A percentile compares a stretch with the other conserved stretches of the same genome.
Evolutionary conservation across 1,140 invertebrate species (phyloP).

Genomic region (Diachasmimorpha longicaudata): DNA sequence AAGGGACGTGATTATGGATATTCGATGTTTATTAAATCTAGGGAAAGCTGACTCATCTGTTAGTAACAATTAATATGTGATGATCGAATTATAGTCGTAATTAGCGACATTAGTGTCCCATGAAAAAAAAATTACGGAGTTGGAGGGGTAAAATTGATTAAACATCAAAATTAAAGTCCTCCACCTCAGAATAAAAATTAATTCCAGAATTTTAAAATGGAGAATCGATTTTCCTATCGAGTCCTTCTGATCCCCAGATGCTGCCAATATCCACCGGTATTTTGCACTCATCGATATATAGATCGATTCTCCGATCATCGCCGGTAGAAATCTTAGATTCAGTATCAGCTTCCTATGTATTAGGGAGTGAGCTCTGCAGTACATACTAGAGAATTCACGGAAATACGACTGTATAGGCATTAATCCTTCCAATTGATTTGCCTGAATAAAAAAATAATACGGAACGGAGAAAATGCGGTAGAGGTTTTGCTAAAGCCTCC

Average conservation of each 20-base stretch:
- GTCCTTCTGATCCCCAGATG: neutral
- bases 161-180: too few relatives aligned
- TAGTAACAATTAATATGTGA: too few relatives aligned
- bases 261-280: neutral
- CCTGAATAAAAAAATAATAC: neutral
- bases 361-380: neutral
- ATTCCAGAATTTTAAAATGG: too few relatives aligned
- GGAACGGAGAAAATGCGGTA: constrained; percentile 5
- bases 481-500: constrained; percentile 20
- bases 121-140: too few relatives aligned
- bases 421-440: neutral
- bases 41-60: too few relatives aligned
- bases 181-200: too few relatives aligned
- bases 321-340: neutral
- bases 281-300: constrained; percentile 6
- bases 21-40: too few relatives aligned
- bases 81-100: too few relatives aligned
- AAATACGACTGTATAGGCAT: neutral
- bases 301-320: neutral
- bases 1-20: too few relatives aligned
- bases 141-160: too few relatives aligned
- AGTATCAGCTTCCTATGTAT: neutral
- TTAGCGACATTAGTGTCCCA: too few relatives aligned
- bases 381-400: neutral
- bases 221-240: too few relatives aligned